A percentile compares a stretch with the other conserved stretches of the same genome.
Evolutionary conservation across 64 coral and sea anemone species (phyloP).

Genomic region (Montipora cactus): DNA sequence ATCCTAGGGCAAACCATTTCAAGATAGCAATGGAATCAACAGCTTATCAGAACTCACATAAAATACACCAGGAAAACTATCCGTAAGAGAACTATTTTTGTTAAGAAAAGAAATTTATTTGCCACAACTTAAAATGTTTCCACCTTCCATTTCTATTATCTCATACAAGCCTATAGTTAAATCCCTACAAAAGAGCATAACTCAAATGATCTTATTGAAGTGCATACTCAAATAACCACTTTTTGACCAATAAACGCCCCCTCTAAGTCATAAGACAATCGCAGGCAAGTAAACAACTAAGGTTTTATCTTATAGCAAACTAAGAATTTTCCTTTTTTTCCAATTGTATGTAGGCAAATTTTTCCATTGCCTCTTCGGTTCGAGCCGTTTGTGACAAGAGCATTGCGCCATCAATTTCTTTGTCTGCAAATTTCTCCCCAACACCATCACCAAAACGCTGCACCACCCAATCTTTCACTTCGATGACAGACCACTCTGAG

Average conservation of each 20-base stretch:
- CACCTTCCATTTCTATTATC: not conserved
- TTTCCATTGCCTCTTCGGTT: constrained; percentile 58
- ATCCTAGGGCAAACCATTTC: too few relatives aligned
- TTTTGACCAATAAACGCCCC: not conserved
- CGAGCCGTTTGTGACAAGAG: constrained; percentile 35
- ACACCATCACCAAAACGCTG: constrained; percentile 25
- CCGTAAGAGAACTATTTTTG: not conserved
- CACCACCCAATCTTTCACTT: constrained; percentile 61
- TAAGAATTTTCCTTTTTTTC: not conserved
- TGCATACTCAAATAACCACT: constrained; percentile 2
- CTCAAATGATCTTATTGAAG: constrained; percentile 9
- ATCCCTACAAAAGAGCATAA: not conserved
- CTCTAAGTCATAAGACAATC: not conserved
- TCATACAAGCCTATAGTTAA: not conserved
- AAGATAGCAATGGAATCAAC: not conserved
- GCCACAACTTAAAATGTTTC: constrained; percentile 4
- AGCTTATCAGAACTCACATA: constrained; percentile 1
- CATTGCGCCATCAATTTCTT: constrained; percentile 63
- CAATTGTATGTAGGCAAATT: constrained; percentile 26
- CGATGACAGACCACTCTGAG: constrained; percentile 59
- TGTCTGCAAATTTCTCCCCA: constrained; percentile 52
- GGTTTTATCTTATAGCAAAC: not conserved
- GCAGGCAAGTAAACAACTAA: too few relatives aligned
- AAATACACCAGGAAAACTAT: constrained; percentile 9
- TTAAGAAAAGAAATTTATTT: not conserved